phyloP scores from a whole-genome alignment of 2,113 vertebrate genomes.

The Chlorodrepanis virens region DNA sequence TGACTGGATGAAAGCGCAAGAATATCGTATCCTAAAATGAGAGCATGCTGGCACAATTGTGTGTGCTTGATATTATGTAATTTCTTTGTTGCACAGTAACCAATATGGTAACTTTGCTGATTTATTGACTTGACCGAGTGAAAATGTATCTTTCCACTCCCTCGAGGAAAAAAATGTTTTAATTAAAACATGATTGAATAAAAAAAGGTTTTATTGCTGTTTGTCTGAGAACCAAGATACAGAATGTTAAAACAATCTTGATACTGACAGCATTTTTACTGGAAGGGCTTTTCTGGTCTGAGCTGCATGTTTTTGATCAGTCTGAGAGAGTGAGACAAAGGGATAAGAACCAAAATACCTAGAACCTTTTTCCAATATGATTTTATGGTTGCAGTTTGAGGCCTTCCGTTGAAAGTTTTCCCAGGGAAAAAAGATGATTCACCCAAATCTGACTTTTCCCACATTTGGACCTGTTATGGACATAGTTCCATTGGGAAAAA shows the following conservation, averaged over 20 bases:
- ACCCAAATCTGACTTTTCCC: neutral
- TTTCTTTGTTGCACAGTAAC: neutral
- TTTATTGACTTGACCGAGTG: neutral
- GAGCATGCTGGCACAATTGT: rapidly evolving
- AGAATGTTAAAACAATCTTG: neutral
- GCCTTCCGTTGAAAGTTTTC: neutral
- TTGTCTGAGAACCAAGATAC: neutral
- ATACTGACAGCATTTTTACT: neutral
- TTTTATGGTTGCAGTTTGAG: neutral
- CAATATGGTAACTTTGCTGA: neutral
- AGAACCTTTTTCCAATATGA: neutral
- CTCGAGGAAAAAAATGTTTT: neutral
- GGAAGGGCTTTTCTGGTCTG: neutral
- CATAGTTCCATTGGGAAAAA: neutral
- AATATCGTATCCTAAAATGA: neutral
- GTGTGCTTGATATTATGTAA: neutral
- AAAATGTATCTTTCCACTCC: neutral
- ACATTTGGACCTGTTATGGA: neutral
- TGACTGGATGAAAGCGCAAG: neutral
- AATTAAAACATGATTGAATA: neutral
- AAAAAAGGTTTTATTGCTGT: rapidly evolving
- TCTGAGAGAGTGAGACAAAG: neutral
- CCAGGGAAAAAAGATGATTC: neutral
- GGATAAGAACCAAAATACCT: neutral
- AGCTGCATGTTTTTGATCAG: neutral